phyloP scores from a whole-genome alignment of 2,888 invertebrate genomes.

The Arge pagana region DNA sequence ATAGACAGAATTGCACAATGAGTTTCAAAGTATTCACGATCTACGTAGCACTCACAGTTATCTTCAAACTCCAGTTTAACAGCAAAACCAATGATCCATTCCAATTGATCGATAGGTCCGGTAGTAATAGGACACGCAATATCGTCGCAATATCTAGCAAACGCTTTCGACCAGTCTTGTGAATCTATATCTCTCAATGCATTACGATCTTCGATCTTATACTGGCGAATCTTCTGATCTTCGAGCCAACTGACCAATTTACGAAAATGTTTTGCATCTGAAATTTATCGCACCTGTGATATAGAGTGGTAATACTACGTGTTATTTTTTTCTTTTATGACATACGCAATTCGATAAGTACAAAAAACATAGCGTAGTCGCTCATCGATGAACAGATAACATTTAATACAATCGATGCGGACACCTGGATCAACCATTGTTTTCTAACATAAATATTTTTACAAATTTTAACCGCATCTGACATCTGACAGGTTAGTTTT shows the following conservation, averaged over 20 bases:
- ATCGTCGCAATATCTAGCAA: constrained; percentile 74
- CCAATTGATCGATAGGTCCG: constrained; percentile 71
- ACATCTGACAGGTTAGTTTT: too few relatives aligned
- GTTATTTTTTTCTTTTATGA: too few relatives aligned
- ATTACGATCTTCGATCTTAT: constrained; percentile 80
- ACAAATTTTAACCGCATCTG: too few relatives aligned
- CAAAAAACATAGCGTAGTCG: too few relatives aligned
- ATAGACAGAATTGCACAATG: too few relatives aligned
- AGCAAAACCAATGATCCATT: constrained; percentile 86
- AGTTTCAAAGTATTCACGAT: too few relatives aligned
- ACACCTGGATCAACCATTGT: too few relatives aligned
- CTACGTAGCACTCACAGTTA: constrained; percentile 63
- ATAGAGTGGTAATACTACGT: too few relatives aligned
- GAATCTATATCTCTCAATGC: constrained; percentile 72
- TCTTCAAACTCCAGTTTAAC: constrained; percentile 83
- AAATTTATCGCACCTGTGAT: too few relatives aligned
- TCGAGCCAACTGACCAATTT: constrained; percentile 89
- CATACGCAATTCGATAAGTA: too few relatives aligned
- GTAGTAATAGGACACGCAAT: constrained; percentile 73
- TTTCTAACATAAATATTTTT: too few relatives aligned
- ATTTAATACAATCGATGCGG: not conserved
- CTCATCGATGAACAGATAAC: not conserved
- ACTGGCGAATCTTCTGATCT: constrained; percentile 89
- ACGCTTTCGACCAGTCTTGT: constrained; percentile 72
- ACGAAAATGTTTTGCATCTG: constrained; percentile 81